phyloP scores from a whole-genome alignment of 2,113 vertebrate genomes.

The Indicator maculatus region DNA sequence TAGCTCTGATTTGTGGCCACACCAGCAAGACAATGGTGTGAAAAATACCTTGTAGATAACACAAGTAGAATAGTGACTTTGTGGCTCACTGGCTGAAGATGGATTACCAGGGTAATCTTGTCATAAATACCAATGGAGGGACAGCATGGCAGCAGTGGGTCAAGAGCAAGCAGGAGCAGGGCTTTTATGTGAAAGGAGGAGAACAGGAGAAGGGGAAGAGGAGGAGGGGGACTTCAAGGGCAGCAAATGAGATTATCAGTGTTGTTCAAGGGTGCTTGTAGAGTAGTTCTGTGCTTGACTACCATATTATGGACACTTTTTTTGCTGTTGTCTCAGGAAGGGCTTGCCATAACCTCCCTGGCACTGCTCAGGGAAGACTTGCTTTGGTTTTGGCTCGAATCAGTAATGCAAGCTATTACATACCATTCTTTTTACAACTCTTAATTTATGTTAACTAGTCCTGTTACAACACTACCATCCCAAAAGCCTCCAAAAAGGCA shows the following conservation, averaged over 20 bases:
- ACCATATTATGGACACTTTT: neutral
- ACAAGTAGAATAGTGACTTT: neutral
- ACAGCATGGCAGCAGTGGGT: neutral
- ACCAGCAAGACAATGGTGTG: neutral
- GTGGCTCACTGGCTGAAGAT: neutral
- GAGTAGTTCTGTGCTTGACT: neutral
- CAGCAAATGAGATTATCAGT: neutral
- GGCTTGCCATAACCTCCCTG: neutral
- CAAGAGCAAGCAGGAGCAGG: neutral
- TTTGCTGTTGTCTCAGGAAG: neutral
- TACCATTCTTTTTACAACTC: neutral
- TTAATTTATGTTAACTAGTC: neutral
- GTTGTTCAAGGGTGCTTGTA: neutral
- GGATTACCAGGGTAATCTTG: neutral
- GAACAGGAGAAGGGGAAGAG: neutral
- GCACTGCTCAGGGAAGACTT: neutral
- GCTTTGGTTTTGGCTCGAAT: rapidly evolving
- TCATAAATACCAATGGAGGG: neutral
- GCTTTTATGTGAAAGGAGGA: neutral
- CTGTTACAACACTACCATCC: rapidly evolving
- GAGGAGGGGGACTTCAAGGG: neutral
- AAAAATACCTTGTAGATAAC: neutral
- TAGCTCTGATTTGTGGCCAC: neutral
- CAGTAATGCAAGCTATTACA: neutral
- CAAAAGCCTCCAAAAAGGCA: neutral